A percentile compares a stretch with the other conserved stretches of the same genome.
These are phyloP conservation scores for Tragulus kanchil DNA, from an alignment of 2,113 vertebrate species.

Conservation along the genomic window DNA sequence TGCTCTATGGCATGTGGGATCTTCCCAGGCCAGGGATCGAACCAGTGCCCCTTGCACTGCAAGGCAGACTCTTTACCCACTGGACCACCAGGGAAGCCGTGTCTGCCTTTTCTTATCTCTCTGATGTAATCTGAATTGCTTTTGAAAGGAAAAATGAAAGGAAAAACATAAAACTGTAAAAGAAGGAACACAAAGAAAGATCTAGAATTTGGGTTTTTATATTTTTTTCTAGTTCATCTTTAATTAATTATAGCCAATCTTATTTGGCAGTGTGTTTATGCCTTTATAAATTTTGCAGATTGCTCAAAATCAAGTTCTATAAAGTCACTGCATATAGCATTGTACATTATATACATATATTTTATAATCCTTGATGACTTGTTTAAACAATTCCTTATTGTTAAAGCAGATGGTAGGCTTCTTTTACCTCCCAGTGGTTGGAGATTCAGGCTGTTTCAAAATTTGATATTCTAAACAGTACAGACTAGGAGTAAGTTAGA, in stretches of 20 bases:
- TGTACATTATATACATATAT: neutral
- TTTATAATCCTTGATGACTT: neutral
- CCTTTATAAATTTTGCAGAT: neutral
- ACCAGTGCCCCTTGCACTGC: too few relatives aligned
- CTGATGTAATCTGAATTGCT: neutral
- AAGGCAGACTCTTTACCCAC: too few relatives aligned
- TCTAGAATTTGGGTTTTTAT: constrained; percentile 21
- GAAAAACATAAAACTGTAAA: neutral
- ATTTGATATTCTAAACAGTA: neutral
- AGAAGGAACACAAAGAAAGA: neutral
- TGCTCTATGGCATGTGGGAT: too few relatives aligned
- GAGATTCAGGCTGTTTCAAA: neutral
- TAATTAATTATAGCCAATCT: neutral
- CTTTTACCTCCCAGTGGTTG: neutral
- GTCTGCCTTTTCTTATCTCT: constrained; percentile 17
- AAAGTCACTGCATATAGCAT: neutral
- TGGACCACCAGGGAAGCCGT: too few relatives aligned
- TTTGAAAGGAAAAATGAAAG: neutral
- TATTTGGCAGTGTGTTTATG: neutral
- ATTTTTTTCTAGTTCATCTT: neutral
- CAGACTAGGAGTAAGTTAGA: neutral
- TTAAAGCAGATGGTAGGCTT: neutral
- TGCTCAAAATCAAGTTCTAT: neutral
- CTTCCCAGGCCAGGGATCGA: too few relatives aligned
- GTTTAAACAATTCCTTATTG: neutral